Base-by-base conservation (phyloP, 2,888 invertebrate species). In the Aspidiotus rigidus region DNA sequence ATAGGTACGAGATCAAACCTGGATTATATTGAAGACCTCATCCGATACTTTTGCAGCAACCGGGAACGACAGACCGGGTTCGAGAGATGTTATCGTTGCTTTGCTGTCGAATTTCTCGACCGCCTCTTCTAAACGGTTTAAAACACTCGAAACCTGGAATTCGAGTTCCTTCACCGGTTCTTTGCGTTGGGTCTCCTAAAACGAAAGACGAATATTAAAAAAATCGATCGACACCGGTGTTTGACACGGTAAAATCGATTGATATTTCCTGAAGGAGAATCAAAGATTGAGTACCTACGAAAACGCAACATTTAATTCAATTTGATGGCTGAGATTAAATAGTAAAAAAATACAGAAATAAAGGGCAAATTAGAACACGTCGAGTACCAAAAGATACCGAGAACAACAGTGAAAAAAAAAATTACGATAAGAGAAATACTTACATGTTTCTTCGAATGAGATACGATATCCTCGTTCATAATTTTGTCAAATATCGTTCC, bases 41-140 rank as follows among this genome's bases (percentile, higher is more conserved):
- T 55, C 39, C 7, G 62, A 53, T 13, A 55, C 39, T 44, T 62
- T 69, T 10, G 57, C 17, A 13, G 54, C 16, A 40, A 60, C 17
- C 41, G 62, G 57, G 11, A 59, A 28, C 1, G 55, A 13, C 17
- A 54, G 56, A 10, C 56, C 57, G 10, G 41, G 41, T 42, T 54
- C 53, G 44, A 69, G 44, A 13, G 57, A 53, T 13, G 62, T 41
- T 40, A 62, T 42, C 5, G 62, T 62, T 7, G 41, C 44, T 54
- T 62, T 62, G 10, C 44, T 60, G 40, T 69, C 69, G 42, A 69
- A 69, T 42, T 41, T 69, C 55, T 69, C 62, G 7, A 69, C 69
- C 7, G 69, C 69, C 57, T 62, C 69, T 62, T 69, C 69, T n/a
- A 69, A 62, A 40, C 62, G 62, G 57, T 69, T 62, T n/a, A 69